Evolutionary conservation across 2,797 vertebrate species (phyloP).

Genomic region (Orientallactaga sibirica): DNA sequence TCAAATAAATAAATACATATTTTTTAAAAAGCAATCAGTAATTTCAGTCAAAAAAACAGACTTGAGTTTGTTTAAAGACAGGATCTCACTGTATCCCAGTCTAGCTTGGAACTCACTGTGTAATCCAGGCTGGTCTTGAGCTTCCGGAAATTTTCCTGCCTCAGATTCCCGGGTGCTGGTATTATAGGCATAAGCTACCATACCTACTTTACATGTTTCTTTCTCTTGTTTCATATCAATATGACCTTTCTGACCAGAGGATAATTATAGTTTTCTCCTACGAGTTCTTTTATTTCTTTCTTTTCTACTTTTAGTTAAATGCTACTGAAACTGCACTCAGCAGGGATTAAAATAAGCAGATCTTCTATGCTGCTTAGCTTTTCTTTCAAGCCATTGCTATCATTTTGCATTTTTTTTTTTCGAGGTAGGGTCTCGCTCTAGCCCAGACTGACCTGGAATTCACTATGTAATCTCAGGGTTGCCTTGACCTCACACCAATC

Average conservation of each 20-base stretch:
- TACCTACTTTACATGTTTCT: background rate
- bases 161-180: too few relatives aligned
- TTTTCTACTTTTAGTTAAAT: conserved; percentile 17
- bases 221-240: background rate
- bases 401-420: background rate
- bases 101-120: too few relatives aligned
- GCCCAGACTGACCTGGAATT: too few relatives aligned
- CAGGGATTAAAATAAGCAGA: background rate
- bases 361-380: background rate
- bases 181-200: too few relatives aligned
- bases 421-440: too few relatives aligned
- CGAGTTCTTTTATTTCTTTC: conserved; percentile 31
- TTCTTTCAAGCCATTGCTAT: background rate
- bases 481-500: too few relatives aligned
- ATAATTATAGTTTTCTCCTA: background rate
- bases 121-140: too few relatives aligned
- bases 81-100: too few relatives aligned
- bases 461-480: too few relatives aligned
- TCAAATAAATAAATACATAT: too few relatives aligned
- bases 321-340: background rate
- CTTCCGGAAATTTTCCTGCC: too few relatives aligned
- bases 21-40: too few relatives aligned
- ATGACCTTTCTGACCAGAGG: background rate
- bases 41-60: conserved; percentile 14
- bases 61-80: background rate